Evolutionary conservation across 2,113 vertebrate species (phyloP), one percentile per base, ranked within the genome.

Genomic region (Suricata suricatta): DNA sequence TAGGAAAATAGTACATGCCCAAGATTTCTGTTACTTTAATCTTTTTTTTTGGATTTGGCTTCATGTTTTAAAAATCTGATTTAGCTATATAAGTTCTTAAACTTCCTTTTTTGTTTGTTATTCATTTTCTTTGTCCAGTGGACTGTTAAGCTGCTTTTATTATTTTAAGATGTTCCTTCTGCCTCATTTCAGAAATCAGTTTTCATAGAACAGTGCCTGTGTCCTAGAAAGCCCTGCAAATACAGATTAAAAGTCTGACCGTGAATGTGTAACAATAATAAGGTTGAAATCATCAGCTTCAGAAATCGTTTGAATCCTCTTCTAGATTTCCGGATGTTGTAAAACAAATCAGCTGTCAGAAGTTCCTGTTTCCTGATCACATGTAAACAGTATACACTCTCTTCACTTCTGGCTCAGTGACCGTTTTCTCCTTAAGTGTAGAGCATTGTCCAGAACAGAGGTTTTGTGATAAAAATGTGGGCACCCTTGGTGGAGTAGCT

Each of bases 41-140:
- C 71, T 31, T 94, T 4, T 88, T 52, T 95, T 95, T 90, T 84
- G 44, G 85, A 93, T 96, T 88, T 47, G 11, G 7, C 15, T 92
- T 0, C 14, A 33, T 93, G 35, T 86, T 97, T 80, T 83, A 92
- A 92, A 64, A 44, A 86, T 95, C 35, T 33, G 31, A 83, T 90
- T 69, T 50, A 25, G 5, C 23, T 25, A 3, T 85, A 3, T 77
- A 88, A 27, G 1, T 64, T 82, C 88, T 77, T 84, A 76, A 90
- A 80, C 41, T 54, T 93, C 2, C 44, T 81, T 81, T 47, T 44
- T 91, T 44, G 7, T 63, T 64, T 54, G 21, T 69, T 79, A 10
- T 50, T 90, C 64, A 7, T 64, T 90, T 54, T 33, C 29, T 88
- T 68, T 90, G 31, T 95, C 86, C 12, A 93, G 1, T 47, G 71